These are phyloP conservation scores for Noctua janthina DNA, from an alignment of 2,888 invertebrate genomes.

Conservation along the genomic window DNA sequence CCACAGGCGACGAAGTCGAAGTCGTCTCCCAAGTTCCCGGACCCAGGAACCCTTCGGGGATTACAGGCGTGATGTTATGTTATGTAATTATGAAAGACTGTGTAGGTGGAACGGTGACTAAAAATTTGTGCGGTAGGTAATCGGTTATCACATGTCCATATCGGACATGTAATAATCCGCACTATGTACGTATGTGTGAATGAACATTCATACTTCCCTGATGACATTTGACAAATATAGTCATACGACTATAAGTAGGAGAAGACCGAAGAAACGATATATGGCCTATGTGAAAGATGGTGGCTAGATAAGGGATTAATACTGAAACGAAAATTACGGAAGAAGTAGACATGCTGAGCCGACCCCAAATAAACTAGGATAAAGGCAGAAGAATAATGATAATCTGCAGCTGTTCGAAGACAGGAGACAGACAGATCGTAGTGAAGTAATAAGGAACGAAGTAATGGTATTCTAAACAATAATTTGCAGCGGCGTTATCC, in stretches of 20 bases:
- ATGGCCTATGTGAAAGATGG: neutral
- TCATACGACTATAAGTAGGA: neutral
- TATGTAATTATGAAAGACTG: neutral
- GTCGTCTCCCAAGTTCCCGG: neutral
- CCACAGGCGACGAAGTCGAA: neutral
- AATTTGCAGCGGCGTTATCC: slow-evolving; percentile 31
- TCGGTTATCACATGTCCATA: neutral
- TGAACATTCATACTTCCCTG: neutral
- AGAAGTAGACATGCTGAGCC: neutral
- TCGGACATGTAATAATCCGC: neutral
- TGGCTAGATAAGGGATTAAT: neutral
- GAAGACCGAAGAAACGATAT: neutral
- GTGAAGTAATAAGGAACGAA: slow-evolving; percentile 12
- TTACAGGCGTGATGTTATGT: neutral
- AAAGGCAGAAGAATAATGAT: neutral
- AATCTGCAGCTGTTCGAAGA: neutral
- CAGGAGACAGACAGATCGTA: neutral
- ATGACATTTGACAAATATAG: neutral
- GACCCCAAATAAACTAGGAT: neutral
- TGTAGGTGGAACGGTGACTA: neutral
- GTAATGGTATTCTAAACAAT: slow-evolving; percentile 46
- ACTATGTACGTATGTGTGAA: neutral
- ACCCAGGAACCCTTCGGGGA: neutral
- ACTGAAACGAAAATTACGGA: neutral
- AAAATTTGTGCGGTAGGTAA: neutral